These are phyloP conservation scores for Drosophila eohydei DNA, from an alignment of 2,888 invertebrate genomes.

Conservation along the genomic window DNA sequence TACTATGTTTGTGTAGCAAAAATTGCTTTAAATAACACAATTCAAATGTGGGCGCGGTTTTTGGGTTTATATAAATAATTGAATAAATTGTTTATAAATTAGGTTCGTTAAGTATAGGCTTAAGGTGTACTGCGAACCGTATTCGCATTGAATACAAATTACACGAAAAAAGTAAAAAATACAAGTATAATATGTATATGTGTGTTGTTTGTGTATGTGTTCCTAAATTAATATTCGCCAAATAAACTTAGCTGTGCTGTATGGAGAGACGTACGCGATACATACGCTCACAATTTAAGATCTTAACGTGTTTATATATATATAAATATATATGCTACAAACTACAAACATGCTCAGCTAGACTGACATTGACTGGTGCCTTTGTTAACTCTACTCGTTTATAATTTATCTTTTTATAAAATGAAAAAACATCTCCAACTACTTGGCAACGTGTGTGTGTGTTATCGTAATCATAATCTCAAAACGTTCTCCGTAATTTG, in stretches of 20 bases:
- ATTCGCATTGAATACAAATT: conserved; percentile 40
- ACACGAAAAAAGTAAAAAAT: conserved; percentile 17
- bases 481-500: conserved; percentile 55
- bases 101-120: conserved; percentile 44
- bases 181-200: conserved; percentile 17
- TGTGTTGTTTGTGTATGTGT: conserved; percentile 6
- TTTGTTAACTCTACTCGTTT: conserved; percentile 28
- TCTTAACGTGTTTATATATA: conserved; percentile 28
- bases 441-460: conserved; percentile 65
- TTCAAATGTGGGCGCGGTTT: conserved; percentile 34
- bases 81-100: conserved; percentile 42
- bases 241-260: conserved; percentile 53
- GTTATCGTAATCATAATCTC: conserved; percentile 62
- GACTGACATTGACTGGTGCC: conserved; percentile 61
- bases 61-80: conserved; percentile 45
- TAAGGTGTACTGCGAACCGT: conserved; percentile 35
- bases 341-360: conserved; percentile 62
- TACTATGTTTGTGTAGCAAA: conserved; percentile 33
- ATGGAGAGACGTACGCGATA: conserved; percentile 29
- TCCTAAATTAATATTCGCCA: conserved; percentile 75
- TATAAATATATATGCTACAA: conserved; percentile 31
- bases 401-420: conserved; percentile 8
- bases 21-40: conserved; percentile 25
- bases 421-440: conserved; percentile 36
- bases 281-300: conserved; percentile 31